These are phyloP conservation scores for Sibirionetta formosa DNA, from an alignment of 2,797 vertebrate genomes.

Conservation along the genomic window DNA sequence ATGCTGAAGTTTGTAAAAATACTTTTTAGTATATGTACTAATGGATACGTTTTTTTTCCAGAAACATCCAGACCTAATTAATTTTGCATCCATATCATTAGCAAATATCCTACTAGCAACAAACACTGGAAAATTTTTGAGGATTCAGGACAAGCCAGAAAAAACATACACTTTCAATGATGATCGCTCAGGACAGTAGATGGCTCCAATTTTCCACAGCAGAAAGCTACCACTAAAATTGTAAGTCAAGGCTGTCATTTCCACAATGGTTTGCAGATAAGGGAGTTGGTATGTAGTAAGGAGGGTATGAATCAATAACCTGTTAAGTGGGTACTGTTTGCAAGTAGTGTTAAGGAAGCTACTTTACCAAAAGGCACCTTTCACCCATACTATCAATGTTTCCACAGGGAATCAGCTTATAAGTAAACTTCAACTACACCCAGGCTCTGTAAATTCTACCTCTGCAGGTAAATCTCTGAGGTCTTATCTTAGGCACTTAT, in stretches of 20 bases:
- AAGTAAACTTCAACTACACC: neutral
- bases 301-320: neutral
- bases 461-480: neutral
- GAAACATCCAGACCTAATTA: neutral
- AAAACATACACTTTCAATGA: neutral
- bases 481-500: neutral
- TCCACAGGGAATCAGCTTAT: neutral
- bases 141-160: neutral
- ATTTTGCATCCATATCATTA: neutral
- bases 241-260: neutral
- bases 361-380: neutral
- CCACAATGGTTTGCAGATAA: neutral
- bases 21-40: neutral
- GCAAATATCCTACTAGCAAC: neutral
- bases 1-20: neutral
- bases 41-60: neutral
- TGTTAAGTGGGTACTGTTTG: neutral
- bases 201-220: constrained; percentile 78
- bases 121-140: neutral
- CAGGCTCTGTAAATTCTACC: neutral
- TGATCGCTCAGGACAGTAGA: constrained; percentile 70
- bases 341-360: neutral
- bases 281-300: neutral
- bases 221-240: constrained; percentile 15
- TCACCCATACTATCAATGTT: neutral